Percentiles rank a stretch among this genome's conserved stretches.
These are phyloP conservation scores for Meiosimyza platycephala DNA, from an alignment of 2,888 invertebrate genomes.

Conservation along the genomic window DNA sequence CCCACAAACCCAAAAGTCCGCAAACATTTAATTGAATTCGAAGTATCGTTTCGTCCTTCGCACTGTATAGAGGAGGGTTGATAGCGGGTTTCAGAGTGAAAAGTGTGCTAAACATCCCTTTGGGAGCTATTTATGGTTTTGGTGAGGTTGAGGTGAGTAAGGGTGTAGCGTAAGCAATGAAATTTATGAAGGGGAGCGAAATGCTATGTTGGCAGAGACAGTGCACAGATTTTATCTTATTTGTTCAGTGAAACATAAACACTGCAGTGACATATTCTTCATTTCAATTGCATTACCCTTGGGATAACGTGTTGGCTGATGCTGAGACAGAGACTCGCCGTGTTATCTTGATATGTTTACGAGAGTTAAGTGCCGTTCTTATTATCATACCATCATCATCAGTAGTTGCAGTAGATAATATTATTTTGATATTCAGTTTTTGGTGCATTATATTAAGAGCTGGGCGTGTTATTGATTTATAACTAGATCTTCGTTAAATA, in stretches of 20 bases:
- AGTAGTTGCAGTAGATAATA: too few species aligned
- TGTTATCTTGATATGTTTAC: too few species aligned
- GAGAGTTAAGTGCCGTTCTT: too few species aligned
- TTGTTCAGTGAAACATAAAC: constrained; percentile 48
- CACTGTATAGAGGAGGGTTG: constrained; percentile 39
- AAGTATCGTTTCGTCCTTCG: constrained; percentile 36
- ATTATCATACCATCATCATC: too few species aligned
- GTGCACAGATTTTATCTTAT: constrained; percentile 49
- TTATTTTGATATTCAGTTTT: too few species aligned
- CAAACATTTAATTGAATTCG: constrained; percentile 63
- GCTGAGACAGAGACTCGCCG: neutral
- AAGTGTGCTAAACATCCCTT: constrained; percentile 61
- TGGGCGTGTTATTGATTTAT: too few species aligned
- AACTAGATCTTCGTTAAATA: too few species aligned
- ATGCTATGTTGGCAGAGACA: constrained; percentile 1
- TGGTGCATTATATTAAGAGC: too few species aligned
- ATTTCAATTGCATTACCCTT: constrained; percentile 37
- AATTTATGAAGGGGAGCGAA: constrained; percentile 4
- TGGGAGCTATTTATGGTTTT: constrained; percentile 65
- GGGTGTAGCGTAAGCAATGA: neutral
- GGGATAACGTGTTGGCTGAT: neutral
- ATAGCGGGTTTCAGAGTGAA: constrained; percentile 29
- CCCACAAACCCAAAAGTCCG: constrained; percentile 44
- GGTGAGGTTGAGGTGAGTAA: constrained; percentile 19
- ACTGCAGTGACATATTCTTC: constrained; percentile 42